A percentile compares a stretch with the other conserved stretches of the same genome.
These are phyloP conservation scores for Megaleporinus macrocephalus DNA, from an alignment of 2,113 vertebrate species.

Conservation along the genomic window DNA sequence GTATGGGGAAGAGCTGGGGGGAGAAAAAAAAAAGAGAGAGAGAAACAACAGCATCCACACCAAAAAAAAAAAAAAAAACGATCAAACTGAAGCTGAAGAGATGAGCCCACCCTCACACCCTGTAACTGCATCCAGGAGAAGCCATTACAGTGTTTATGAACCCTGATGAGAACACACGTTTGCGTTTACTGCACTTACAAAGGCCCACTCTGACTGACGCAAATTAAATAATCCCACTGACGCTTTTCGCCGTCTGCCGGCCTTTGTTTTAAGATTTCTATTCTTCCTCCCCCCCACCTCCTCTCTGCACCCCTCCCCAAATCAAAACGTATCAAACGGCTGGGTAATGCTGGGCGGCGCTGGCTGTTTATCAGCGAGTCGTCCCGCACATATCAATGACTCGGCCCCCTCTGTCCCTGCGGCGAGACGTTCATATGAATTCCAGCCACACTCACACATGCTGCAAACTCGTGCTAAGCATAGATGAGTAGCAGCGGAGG, in stretches of 20 bases:
- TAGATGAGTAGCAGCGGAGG: slow-evolving; percentile 70
- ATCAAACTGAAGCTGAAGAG: slow-evolving; percentile 41
- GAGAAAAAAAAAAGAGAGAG: slow-evolving; percentile 30
- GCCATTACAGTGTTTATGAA: slow-evolving; percentile 52
- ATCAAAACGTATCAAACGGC: slow-evolving; percentile 77
- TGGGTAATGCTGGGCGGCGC: slow-evolving; percentile 69
- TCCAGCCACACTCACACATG: slow-evolving; percentile 78
- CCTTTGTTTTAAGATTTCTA: slow-evolving; percentile 61
- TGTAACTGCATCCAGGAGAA: slow-evolving; percentile 45
- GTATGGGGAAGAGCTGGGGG: slow-evolving; percentile 32
- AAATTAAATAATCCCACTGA: slow-evolving; percentile 35
- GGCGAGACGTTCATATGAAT: slow-evolving; percentile 78
- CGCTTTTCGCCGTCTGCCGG: slow-evolving; percentile 46
- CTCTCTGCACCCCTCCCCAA: slow-evolving; percentile 54
- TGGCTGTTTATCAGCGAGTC: slow-evolving; percentile 79
- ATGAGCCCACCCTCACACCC: slow-evolving; percentile 45
- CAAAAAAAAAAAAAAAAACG: slow-evolving; percentile 21
- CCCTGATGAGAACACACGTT: slow-evolving; percentile 19
- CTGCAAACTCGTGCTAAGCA: slow-evolving; percentile 76
- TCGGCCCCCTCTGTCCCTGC: slow-evolving; percentile 66
- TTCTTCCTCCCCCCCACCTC: slow-evolving; percentile 54
- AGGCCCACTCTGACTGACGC: slow-evolving; percentile 44
- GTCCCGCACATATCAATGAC: slow-evolving; percentile 83
- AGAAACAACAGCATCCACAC: slow-evolving; percentile 40
- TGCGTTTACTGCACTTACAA: not conserved